Conservation (phyloP, 1,140 invertebrate genomes). For the Melanaphis sacchari region DNA sequence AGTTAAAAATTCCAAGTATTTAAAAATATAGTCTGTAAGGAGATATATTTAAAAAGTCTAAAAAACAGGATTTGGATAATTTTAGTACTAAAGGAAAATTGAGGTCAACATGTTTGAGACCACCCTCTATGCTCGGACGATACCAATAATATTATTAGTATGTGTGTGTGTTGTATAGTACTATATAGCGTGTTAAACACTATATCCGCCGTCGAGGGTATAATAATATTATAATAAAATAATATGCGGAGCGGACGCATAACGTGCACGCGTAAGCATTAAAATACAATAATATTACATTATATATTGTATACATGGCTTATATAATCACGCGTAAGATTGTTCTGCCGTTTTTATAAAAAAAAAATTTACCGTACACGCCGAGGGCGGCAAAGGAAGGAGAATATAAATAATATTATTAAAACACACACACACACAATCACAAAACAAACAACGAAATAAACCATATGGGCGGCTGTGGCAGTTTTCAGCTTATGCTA, state of each 20-base stretch:
- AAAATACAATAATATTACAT: background rate
- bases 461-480: conserved; percentile 19
- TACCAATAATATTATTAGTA: background rate
- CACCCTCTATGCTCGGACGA: background rate
- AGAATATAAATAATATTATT: conserved; percentile 17
- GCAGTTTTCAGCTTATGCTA: conserved; percentile 38
- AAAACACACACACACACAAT: background rate
- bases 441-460: conserved; percentile 32
- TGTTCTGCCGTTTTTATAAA: background rate
- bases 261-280: background rate
- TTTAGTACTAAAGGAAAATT: background rate
- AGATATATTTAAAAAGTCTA: no score
- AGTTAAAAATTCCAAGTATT: no score
- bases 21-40: no score
- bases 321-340: background rate
- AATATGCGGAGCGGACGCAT: background rate
- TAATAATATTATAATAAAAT: background rate
- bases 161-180: background rate
- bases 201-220: background rate
- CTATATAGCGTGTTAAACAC: background rate
- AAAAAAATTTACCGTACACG: background rate
- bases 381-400: background rate
- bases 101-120: no score
- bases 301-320: no score
- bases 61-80: background rate